Evolutionary conservation across 2,797 vertebrate genomes (phyloP), one percentile per base, ranked within the genome.

Genomic region (Graptemys geographica): DNA sequence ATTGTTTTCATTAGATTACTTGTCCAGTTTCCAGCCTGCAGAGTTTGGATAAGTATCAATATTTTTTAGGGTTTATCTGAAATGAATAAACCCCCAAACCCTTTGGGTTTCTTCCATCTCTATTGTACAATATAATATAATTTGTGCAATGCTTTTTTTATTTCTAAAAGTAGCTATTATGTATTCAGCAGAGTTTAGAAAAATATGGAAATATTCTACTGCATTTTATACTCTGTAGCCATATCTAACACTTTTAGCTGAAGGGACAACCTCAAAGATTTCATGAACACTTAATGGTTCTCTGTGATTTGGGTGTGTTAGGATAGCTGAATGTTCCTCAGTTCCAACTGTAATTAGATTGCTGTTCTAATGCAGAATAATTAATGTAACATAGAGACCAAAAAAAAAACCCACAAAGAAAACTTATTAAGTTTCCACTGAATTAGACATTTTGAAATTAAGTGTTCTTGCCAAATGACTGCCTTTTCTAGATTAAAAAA

Each of bases 371-470:
- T 96, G 19, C 47, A 97, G 91, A 97, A 94, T 96, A 97, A 97
- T 94, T 93, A 97, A 96, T 62, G 65, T 90, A 90, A 95, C n/a
- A 83, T 49, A 96, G 11, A 83, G 3, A 82, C 1, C 80, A 3
- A 83, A 87, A 89, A 89, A 92, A 93, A 49, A 44, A 91, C 53
- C 88, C 27, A 74, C 91, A 89, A 90, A 84, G 28, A 33, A 65
- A 52, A 33, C 52, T 84, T 95, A 92, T 88, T 93, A 96, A 95
- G 92, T 90, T 96, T 96, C 82, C 69, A 96, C 78, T 95, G 96
- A 97, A 98, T 94, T 93, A 95, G 93, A 94, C 3, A 96, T 94
- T 96, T 97, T 97, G 93, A 96, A 97, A 97, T 81, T 97, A 96
- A 98, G 88, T 88, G 97, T 97, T 97, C 90, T 93, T 96, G 93